phyloP scores from a whole-genome alignment of 2,113 vertebrate species.

The Mobula birostris region DNA sequence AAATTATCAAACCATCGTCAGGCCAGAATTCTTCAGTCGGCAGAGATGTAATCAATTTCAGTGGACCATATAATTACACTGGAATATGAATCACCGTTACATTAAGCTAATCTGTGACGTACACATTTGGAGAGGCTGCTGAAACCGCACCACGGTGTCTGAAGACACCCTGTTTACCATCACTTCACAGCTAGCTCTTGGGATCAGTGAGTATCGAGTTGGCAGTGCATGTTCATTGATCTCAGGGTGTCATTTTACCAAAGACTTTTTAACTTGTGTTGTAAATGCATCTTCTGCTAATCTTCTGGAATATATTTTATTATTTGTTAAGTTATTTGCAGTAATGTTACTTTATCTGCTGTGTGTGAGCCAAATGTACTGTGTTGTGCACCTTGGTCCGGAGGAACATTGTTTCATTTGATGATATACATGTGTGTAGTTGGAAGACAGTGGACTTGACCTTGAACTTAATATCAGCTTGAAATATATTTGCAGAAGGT shows the following conservation, averaged over 20 bases:
- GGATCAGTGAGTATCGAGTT: conserved; percentile 52
- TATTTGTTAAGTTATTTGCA: too few species aligned
- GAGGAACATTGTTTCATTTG: too few species aligned
- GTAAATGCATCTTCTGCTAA: too few species aligned
- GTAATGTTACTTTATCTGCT: too few species aligned
- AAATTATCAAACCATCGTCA: conserved; percentile 84
- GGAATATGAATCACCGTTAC: conserved; percentile 91
- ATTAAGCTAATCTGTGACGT: conserved; percentile 93
- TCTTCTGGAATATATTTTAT: too few species aligned
- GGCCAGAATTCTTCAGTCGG: conserved; percentile 82
- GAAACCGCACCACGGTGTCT: conserved; percentile 64
- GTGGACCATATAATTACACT: conserved; percentile 98
- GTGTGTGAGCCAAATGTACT: too few species aligned
- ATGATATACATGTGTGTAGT: too few species aligned
- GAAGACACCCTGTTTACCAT: conserved; percentile 55
- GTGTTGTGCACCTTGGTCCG: too few species aligned
- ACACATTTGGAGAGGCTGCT: conserved; percentile 56
- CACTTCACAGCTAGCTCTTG: conserved; percentile 53
- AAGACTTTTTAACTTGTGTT: too few species aligned
- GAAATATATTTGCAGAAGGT: too few species aligned
- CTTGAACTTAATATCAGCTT: conserved; percentile 39
- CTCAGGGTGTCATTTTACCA: conserved; percentile 38
- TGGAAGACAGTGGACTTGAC: too few species aligned
- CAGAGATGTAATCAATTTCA: conserved; percentile 97
- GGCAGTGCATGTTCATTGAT: conserved; percentile 36